A percentile compares a stretch with the other conserved stretches of the same genome.
phyloP scores from a whole-genome alignment of 2,797 vertebrate species.

The Macrochelys suwanniensis region DNA sequence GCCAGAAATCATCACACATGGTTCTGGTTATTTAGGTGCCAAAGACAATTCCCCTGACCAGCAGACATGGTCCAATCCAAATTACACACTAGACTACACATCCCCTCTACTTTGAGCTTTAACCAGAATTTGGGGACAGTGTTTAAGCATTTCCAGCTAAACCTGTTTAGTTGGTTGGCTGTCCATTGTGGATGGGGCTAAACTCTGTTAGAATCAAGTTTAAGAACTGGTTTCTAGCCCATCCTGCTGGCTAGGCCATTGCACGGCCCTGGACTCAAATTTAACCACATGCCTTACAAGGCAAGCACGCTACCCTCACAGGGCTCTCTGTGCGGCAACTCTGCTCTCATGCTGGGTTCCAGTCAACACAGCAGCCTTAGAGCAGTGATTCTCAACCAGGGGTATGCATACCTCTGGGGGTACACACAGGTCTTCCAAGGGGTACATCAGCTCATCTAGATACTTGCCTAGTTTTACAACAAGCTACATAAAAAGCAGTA shows the following conservation, averaged over 20 bases:
- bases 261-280: not conserved
- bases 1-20: not conserved
- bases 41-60: not conserved
- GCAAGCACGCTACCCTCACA: not conserved
- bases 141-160: constrained; percentile 43
- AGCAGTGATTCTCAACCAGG: too few species aligned
- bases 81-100: not conserved
- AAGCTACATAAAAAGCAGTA: too few species aligned
- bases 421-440: too few species aligned
- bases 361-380: not conserved
- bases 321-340: not conserved
- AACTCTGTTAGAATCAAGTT: not conserved
- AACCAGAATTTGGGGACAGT: not conserved
- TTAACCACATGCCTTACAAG: not conserved
- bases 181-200: not conserved
- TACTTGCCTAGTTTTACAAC: too few species aligned
- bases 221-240: not conserved
- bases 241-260: not conserved
- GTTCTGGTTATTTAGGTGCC: not conserved
- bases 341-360: not conserved
- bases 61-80: constrained; percentile 14
- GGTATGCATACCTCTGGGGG: too few species aligned
- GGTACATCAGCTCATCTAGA: too few species aligned
- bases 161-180: constrained; percentile 27
- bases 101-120: constrained; percentile 19